A percentile compares a stretch with the other conserved stretches of the same genome.
These are phyloP conservation scores for Chaetorhynchus papuensis DNA, from an alignment of 2,113 vertebrate species.

Conservation along the genomic window DNA sequence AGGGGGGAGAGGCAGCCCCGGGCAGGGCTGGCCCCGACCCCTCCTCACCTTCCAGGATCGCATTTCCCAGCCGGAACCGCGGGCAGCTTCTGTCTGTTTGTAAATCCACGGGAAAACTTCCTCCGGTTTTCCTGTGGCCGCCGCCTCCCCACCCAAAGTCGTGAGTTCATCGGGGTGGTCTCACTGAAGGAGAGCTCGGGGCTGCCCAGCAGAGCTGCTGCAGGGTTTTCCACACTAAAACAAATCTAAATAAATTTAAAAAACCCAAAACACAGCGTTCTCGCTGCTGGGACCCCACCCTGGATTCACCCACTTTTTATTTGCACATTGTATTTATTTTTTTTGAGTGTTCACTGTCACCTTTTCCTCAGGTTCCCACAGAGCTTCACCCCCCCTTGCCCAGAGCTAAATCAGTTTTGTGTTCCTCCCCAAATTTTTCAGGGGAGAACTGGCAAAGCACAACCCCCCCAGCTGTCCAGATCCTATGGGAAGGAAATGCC, in stretches of 20 bases:
- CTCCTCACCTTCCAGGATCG: accelerated
- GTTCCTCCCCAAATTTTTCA: not conserved
- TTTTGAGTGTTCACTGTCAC: not conserved
- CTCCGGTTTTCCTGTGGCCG: accelerated
- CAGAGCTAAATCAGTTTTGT: not conserved
- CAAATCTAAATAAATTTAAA: not conserved
- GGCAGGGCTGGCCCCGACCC: not conserved
- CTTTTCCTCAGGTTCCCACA: not conserved
- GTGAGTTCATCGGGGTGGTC: accelerated
- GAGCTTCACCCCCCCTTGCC: not conserved
- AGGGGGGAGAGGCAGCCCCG: not conserved
- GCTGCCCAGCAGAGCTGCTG: not conserved
- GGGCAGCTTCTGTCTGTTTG: accelerated
- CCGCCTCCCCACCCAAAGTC: accelerated
- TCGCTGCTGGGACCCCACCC: not conserved
- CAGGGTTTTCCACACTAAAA: accelerated
- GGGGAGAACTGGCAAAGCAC: not conserved
- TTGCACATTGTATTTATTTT: no score
- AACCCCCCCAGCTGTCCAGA: not conserved
- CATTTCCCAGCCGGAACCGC: accelerated
- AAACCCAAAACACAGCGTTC: accelerated
- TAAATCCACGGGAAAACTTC: not conserved
- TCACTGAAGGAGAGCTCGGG: accelerated
- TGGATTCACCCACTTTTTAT: not conserved
- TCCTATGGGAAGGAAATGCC: not conserved